Evolutionary conservation across 2,113 vertebrate genomes (phyloP).

Genomic region (Myiopsitta monachus): DNA sequence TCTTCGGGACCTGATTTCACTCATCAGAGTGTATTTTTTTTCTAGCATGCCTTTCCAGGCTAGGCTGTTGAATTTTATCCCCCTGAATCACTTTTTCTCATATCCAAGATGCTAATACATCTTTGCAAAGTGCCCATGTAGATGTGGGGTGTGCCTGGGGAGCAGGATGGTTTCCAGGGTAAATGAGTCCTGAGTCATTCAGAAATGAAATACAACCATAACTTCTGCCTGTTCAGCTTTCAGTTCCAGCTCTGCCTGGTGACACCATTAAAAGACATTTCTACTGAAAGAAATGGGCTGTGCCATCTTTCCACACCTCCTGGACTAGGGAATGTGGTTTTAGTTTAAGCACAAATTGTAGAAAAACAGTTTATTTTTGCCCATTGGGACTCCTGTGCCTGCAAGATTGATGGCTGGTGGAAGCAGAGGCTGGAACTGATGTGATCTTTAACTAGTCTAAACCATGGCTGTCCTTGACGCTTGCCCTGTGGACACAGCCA

Average conservation of each 20-base stretch:
- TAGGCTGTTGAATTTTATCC: not conserved
- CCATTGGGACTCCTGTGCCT: not conserved
- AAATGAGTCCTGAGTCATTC: not conserved
- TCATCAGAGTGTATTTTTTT: not conserved
- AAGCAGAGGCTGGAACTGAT: not conserved
- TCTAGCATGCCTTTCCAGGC: not conserved
- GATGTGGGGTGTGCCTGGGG: not conserved
- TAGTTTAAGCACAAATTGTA: not conserved
- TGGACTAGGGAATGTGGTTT: not conserved
- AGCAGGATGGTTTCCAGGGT: not conserved
- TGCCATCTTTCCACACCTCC: not conserved
- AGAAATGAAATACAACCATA: not conserved
- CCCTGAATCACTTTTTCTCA: not conserved
- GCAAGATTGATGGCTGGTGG: not conserved
- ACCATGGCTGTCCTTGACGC: not conserved
- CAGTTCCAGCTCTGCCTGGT: not conserved
- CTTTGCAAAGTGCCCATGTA: not conserved
- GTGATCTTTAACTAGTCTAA: not conserved
- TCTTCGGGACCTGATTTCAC: not conserved
- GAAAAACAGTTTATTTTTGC: not conserved
- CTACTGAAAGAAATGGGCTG: not conserved
- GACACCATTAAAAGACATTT: not conserved
- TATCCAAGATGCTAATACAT: not conserved
- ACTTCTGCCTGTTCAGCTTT: not conserved
- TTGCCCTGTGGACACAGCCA: not conserved